These are phyloP conservation scores for Tipula lateralis DNA, from an alignment of 2,888 invertebrate genomes.

Conservation along the genomic window DNA sequence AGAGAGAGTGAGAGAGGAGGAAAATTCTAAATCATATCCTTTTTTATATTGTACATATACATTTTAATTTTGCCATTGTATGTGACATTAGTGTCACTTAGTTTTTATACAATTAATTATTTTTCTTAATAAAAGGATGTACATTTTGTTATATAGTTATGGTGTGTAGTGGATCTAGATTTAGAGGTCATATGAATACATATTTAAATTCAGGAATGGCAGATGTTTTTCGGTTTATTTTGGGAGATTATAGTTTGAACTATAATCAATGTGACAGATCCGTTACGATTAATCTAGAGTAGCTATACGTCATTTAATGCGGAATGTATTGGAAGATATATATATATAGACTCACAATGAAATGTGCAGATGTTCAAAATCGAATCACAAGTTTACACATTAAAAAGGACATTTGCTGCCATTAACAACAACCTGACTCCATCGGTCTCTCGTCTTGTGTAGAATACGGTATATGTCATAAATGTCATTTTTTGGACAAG, in stretches of 20 bases:
- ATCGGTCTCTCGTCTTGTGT: too few species aligned
- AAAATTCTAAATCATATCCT: background rate
- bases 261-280: too few species aligned
- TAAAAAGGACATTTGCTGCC: too few species aligned
- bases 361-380: too few species aligned
- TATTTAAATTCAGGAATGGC: background rate
- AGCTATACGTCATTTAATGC: too few species aligned
- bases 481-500: too few species aligned
- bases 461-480: too few species aligned
- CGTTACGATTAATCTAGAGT: too few species aligned
- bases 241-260: background rate
- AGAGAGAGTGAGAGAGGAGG: background rate
- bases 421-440: too few species aligned
- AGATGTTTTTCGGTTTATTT: background rate
- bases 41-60: background rate
- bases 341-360: too few species aligned
- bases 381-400: too few species aligned
- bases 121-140: conserved; percentile 14
- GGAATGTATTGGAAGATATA: too few species aligned
- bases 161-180: background rate
- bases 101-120: conserved; percentile 24
- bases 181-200: background rate
- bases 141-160: background rate
- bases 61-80: background rate
- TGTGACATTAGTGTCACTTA: conserved; percentile 19